Evolutionary conservation across 1,140 invertebrate genomes (phyloP), one percentile per base, ranked within the genome.

Genomic region (Cephus cinctus): DNA sequence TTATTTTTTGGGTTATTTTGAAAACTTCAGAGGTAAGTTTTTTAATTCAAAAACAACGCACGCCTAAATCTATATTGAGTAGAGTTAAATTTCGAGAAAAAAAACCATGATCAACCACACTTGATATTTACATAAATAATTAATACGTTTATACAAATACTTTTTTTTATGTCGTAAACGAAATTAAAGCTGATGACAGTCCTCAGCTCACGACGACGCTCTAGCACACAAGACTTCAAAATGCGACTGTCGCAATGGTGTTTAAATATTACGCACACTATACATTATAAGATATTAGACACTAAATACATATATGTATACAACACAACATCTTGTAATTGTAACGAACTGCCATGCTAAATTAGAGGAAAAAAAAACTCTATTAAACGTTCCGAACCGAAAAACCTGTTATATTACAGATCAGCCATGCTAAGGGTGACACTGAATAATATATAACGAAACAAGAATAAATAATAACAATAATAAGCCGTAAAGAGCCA

Each of bases 401-500:
- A 55, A 43, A 62, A 60, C 54, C 52, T 59, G 58, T 68, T 49
- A 59, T 54, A 52, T 35, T 36, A 36, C 34, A 36, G 9, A 36
- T 36, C 19, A 19, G 44, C 18, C 74, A 76, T 76, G 74, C 73
- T 69, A 71, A 73, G 70, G 71, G 67, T 68, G 69, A 77, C 73
- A 76, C 61, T 68, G 69, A 72, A 47, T 63, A 58, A 58, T 57
- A 46, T 59, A 46, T 52, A 35, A 42, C 32, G 45, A 52, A 41
- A 53, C 52, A 60, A 71, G 46, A 48, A 71, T 62, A 66, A 71
- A 69, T 60, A 66, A 59, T 51, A 67, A 70, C 65, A 75, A 73
- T 67, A 74, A 73, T 69, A 77, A 77, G 72, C 73, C 69, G 71
- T 72, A 75, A 76, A 77, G 75, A 76, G 75, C 75, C 73, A 77